Base-by-base conservation (phyloP, 2,888 invertebrate genomes). In the Liposcelis brunnea region DNA sequence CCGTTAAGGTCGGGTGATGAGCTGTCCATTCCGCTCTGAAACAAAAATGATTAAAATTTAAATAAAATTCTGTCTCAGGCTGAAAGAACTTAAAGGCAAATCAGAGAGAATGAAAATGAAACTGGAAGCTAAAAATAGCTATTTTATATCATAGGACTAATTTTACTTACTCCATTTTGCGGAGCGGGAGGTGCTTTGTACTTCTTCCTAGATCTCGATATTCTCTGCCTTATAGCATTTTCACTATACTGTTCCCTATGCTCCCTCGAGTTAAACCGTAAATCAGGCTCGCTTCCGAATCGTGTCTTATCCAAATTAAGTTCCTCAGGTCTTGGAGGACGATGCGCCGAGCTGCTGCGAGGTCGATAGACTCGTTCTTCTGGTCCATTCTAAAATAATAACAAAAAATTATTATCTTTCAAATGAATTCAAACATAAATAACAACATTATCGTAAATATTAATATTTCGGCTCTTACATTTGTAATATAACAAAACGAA, bases 241-340 rank as follows among this genome's bases (percentile, higher is more conserved):
- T 64, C 59, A 45, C 61, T 59, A 35, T 57, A 53, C 49, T 52
- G 49, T 48, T 57, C 52, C 38, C 47, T 53, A 31, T 46, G 51
- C 11, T 53, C 53, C 14, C 44, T 46, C 46, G 44, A 52, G 46
- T 42, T 49, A 16, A 55, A 62, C 12, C 66, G 58, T 32, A 83
- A 63, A 61, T 84, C 81, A 14, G 83, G 83, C 58, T 81, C 82
- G 43, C 81, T 82, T 43, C 76, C 80, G 59, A 76, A 81, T 53
- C 71, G 66, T 59, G 77, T 77, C 47, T 67, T 56, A 56, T 66
- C 56, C 50, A 55, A 48, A 26, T 4, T 26, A 57, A 56, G 54
- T 55, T 57, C 49, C 59, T 55, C 51, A 61, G 56, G 45, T 64
- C 58, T 35, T 59, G 59, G 11, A 57, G 57, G 19, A 52, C 44